Base-by-base conservation (phyloP, 2,113 vertebrate species). In the Lynx canadensis region DNA sequence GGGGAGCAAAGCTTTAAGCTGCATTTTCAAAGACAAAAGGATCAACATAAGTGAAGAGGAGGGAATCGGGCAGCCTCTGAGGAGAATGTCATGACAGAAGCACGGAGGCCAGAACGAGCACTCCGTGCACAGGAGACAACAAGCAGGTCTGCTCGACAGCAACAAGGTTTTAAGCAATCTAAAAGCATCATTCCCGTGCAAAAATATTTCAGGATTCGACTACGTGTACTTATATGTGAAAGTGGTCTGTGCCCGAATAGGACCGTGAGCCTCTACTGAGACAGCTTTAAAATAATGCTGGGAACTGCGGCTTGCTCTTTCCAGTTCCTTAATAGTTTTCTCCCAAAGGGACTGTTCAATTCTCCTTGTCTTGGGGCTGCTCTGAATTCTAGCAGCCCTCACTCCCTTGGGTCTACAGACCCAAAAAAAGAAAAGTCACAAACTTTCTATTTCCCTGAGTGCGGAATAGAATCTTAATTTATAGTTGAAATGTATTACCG, bases 361-460 rank as follows among this genome's bases (percentile, higher is more conserved):
- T 45, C 86, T 83, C 79, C 84, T 33, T 65, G 48, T 21, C 82
- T 96, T 57, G 36, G 87, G 36, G 55, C 45, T 80, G 55, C 86
- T 92, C 86, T 96, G 74, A 95, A 74, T 83, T 86, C 66, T 74
- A 95, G 52, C 36, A 52, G 57, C 76, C 25, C 78, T 85, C n/a
- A 55, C 23, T 83, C 83, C 79, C 90, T 76, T 79, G 78, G 68
- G 89, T 73, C 71, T 65, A 14, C 29, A 92, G 89, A 86, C 60
- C 50, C 45, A 27, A 48, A 86, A 71, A 87, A 82, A 55, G 57
- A 80, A 63, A 71, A 55, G 25, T 60, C 57, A 25, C 38, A 38
- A 89, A 38, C 29, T 85, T 94, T 98, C 91, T 38, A 50, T 90
- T 93, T 80, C 80, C 71, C 38, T 79, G 80, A 83, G 79, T 76